phyloP scores from a whole-genome alignment of 2,888 invertebrate species.

The Spilosoma lubricipeda region DNA sequence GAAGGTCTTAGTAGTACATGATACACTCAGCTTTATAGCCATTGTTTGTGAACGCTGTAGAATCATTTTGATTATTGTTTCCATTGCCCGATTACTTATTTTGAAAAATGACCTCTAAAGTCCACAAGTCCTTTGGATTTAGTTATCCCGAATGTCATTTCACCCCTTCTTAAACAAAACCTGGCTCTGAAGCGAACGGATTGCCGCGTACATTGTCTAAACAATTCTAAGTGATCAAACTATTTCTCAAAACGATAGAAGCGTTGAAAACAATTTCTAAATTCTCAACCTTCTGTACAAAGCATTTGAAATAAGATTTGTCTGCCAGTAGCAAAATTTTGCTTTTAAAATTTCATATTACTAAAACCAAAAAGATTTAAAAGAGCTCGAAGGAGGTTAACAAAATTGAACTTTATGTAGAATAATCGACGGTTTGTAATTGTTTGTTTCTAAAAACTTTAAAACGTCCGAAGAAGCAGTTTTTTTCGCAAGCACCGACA shows the following conservation, averaged over 20 bases:
- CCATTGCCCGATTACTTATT: slow-evolving; percentile 63
- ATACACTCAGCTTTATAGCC: not conserved
- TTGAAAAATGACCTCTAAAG: slow-evolving; percentile 81
- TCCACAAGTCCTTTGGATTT: slow-evolving; percentile 66
- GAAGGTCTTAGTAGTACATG: not conserved
- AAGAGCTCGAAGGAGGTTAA: slow-evolving; percentile 42
- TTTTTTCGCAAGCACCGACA: slow-evolving; percentile 54
- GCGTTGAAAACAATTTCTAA: slow-evolving; percentile 24
- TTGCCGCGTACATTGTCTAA: slow-evolving; percentile 81
- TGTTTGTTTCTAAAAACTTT: slow-evolving; percentile 55
- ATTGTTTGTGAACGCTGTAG: not conserved
- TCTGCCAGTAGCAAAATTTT: slow-evolving; percentile 51
- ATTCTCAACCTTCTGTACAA: slow-evolving; percentile 30
- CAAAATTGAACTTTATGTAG: slow-evolving; percentile 50
- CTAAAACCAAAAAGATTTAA: slow-evolving; percentile 61
- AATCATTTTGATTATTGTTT: slow-evolving; percentile 20
- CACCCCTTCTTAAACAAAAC: slow-evolving; percentile 81
- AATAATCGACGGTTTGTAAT: slow-evolving; percentile 51
- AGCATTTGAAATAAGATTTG: slow-evolving; percentile 24
- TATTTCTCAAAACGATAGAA: slow-evolving; percentile 59
- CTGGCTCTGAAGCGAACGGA: slow-evolving; percentile 81
- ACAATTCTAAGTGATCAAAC: slow-evolving; percentile 77
- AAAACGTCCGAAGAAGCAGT: slow-evolving; percentile 74
- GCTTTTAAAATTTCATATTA: slow-evolving; percentile 63
- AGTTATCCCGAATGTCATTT: slow-evolving; percentile 81